phyloP scores from a whole-genome alignment of 2,888 invertebrate genomes.

The Poecilus cupreus region DNA sequence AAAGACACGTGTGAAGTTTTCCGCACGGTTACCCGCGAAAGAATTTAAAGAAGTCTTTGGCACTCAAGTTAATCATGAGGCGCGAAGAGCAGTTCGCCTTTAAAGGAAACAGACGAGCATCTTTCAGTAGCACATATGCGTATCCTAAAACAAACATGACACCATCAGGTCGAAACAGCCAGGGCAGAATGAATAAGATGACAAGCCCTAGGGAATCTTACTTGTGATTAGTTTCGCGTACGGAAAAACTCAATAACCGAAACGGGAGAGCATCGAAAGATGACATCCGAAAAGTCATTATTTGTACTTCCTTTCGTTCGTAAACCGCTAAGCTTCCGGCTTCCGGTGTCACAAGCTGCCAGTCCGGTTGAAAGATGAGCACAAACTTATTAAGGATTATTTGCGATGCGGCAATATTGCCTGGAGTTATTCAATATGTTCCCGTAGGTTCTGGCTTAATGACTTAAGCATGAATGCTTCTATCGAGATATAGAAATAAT shows the following conservation, averaged over 20 bases:
- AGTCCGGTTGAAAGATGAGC: slow-evolving; percentile 15
- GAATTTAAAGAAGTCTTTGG: neutral
- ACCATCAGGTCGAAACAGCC: neutral
- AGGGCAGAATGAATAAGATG: neutral
- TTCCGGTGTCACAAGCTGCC: slow-evolving; percentile 20
- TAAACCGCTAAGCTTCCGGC: slow-evolving; percentile 29
- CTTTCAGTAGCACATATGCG: neutral
- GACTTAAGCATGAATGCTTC: neutral
- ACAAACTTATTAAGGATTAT: slow-evolving; percentile 48
- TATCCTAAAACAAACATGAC: slow-evolving; percentile 6
- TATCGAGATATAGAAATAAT: neutral
- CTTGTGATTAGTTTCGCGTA: slow-evolving; percentile 47
- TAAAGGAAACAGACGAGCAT: neutral
- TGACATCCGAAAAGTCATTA: slow-evolving; percentile 51
- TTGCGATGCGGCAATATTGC: slow-evolving; percentile 45
- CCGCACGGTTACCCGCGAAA: no score
- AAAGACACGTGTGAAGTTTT: no score
- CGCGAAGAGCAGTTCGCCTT: neutral
- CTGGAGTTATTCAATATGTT: slow-evolving; percentile 24
- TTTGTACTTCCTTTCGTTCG: slow-evolving; percentile 45
- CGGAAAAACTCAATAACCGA: slow-evolving; percentile 49
- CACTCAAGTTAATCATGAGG: neutral
- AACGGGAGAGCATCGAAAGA: slow-evolving; percentile 6
- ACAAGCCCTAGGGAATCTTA: neutral
- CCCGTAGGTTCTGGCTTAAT: neutral